Evolutionary conservation across 2,113 vertebrate species (phyloP), one percentile per base, ranked within the genome.

Genomic region (Rhabdornis inornatus): DNA sequence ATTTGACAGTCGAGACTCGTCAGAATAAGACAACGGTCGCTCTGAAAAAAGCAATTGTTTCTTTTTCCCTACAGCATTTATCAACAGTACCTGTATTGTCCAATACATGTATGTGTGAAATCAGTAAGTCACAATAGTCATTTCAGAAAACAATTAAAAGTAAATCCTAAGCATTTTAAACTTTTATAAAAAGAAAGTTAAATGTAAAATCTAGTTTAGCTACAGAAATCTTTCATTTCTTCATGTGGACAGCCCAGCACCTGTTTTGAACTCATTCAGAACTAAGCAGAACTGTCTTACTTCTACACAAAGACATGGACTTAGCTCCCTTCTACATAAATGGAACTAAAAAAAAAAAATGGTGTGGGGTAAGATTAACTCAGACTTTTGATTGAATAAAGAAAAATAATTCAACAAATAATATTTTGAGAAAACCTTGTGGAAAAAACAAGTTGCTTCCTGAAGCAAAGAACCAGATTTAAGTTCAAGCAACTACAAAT

Each of bases 1-100:
- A 99, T 99, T 99, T 96, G 99, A 99, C 98, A 99, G 98, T 98
- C 99, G 99, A 98, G 99, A 99, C 98, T 99, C 99, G 82, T 99
- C 99, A 91, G 99, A 99, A 98, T 99, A 99, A 99, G 99, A 98
- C 98, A 99, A 98, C 93, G 99, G 98, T 99, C 99, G 98, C 97
- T 99, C 99, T 99, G 95, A 24, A 94, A 96, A 78, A 85, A 13
- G 39, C 23, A 56, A 39, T 39, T 14, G 27, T 27, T 81, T 53
- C 25, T 5, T 57, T 74, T 57, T n/a, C 23, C 55, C 87, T 69
- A 30, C n/a, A 59, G 33, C 18, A 61, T 28, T 59, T 47, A 40
- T 59, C 33, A 89, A 6, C 35, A 82, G 15, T 3, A 37, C 2
- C 37, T 44, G 3, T 15, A 33, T 8, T 45, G 33, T 15, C 55